Conservation (phyloP, 2,888 invertebrate genomes). For the Prenolepis imparis region DNA sequence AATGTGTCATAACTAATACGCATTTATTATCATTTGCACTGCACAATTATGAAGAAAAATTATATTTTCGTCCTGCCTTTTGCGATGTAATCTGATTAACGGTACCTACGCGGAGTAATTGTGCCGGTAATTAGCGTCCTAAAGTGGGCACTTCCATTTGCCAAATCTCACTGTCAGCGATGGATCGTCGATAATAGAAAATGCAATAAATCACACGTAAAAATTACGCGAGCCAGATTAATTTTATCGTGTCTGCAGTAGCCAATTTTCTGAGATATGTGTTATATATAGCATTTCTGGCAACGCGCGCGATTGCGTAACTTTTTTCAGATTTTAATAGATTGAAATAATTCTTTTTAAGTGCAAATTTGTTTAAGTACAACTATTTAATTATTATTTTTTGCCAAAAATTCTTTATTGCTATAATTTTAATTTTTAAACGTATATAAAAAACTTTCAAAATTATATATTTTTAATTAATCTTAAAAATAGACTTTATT, state of each 20-base stretch:
- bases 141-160: constrained; percentile 41
- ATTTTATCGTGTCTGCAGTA: constrained; percentile 7
- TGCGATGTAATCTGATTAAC: constrained; percentile 40
- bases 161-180: constrained; percentile 44
- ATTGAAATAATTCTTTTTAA: background rate
- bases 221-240: constrained; percentile 13
- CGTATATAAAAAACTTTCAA: background rate
- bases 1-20: constrained; percentile 19
- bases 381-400: background rate
- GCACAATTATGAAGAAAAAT: constrained; percentile 29
- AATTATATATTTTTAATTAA: background rate
- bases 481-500: background rate
- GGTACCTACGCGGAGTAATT: constrained; percentile 30
- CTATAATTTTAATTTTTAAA: background rate
- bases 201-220: constrained; percentile 41
- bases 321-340: background rate
- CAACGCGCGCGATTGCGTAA: background rate
- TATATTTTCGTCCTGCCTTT: constrained; percentile 28
- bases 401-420: background rate
- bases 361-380: background rate
- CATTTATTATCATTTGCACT: constrained; percentile 14
- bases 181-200: constrained; percentile 35
- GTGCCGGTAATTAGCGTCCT: constrained; percentile 32
- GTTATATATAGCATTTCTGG: background rate
- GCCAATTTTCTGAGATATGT: constrained; percentile 1